Percentiles rank a stretch among this genome's conserved stretches.
Conservation (phyloP, 2,113 vertebrate genomes). For the Alexandromys fortis region DNA sequence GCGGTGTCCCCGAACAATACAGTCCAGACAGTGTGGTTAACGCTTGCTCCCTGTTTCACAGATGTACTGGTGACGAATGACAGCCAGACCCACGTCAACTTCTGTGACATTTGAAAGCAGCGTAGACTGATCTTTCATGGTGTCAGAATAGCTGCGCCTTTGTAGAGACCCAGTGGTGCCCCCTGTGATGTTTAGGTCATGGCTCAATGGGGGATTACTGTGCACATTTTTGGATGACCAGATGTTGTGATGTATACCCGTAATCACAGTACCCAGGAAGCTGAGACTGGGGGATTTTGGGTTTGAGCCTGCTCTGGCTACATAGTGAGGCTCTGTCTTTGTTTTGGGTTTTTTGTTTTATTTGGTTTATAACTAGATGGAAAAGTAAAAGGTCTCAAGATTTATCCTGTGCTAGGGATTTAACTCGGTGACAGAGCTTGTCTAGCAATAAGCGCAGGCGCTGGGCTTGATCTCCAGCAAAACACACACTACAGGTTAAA, state of each 20-base stretch:
- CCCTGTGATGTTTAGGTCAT: neutral
- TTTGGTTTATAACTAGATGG: neutral
- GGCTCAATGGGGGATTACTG: neutral
- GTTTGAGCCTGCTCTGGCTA: neutral
- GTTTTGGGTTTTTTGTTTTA: neutral
- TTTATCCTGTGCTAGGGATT: neutral
- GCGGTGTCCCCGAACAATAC: neutral
- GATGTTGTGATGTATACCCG: neutral
- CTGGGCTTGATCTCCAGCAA: neutral
- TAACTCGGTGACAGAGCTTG: neutral
- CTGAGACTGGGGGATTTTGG: neutral
- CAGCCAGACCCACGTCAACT: neutral
- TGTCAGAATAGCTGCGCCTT: constrained; percentile 5
- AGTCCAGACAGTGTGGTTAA: neutral
- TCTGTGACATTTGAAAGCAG: neutral
- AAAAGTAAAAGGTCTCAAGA: neutral
- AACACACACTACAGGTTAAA: neutral
- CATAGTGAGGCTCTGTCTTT: neutral
- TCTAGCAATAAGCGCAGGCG: neutral
- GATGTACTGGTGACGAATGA: neutral
- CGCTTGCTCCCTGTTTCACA: neutral
- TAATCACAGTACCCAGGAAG: neutral
- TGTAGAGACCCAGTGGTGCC: neutral
- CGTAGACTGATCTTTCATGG: neutral
- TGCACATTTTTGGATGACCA: neutral